Base-by-base conservation (phyloP, 2,888 invertebrate genomes). In the Dione juno region DNA sequence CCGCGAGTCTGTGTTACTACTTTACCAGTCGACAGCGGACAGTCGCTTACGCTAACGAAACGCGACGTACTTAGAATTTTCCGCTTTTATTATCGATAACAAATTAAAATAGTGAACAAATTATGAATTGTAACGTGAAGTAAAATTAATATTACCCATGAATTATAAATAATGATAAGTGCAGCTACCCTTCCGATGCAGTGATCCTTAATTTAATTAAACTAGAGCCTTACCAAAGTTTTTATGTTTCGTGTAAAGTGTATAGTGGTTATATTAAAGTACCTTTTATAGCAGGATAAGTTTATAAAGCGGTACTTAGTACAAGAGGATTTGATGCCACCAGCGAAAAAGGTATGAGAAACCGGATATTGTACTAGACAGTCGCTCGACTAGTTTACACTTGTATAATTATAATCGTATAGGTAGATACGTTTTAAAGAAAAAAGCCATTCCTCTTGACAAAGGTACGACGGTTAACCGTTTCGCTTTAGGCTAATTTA, bases 321-420 rank as follows among this genome's bases (percentile, higher is more conserved):
- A 41, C 54, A 8, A 83, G 87, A 88, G 87, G 87, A 87, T 88
- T 89, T 84, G 85, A 88, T 87, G 87, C 83, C 77, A 81, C 84
- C 85, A 87, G 83, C 84, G 84, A 86, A 86, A 85, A 91, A 92
- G 92, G 92, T 92, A 92, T 84, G 85, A 78, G 78, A 87, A 92
- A 92, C 91, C 91, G 90, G 89, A 89, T 89, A 88, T 87, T 83
- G 80, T 86, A 86, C 86, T 85, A 84, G 84, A 84, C 82, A 86
- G 84, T 87, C 74, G 89, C 81, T 82, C 77, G 86, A 89, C 91
- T 88, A 87, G 89, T 89, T 87, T 83, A 77, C 74, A 78, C 77
- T 76, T 77, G 78, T 83, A 83, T 84, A 84, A 84, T 85, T 84
- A 84, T 81, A 81, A 77, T 76, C 78, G 74, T 80, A 71, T 77